Evolutionary conservation across 2,888 invertebrate genomes (phyloP), one percentile per base, ranked within the genome.

Genomic region (Synergus itoensis): DNA sequence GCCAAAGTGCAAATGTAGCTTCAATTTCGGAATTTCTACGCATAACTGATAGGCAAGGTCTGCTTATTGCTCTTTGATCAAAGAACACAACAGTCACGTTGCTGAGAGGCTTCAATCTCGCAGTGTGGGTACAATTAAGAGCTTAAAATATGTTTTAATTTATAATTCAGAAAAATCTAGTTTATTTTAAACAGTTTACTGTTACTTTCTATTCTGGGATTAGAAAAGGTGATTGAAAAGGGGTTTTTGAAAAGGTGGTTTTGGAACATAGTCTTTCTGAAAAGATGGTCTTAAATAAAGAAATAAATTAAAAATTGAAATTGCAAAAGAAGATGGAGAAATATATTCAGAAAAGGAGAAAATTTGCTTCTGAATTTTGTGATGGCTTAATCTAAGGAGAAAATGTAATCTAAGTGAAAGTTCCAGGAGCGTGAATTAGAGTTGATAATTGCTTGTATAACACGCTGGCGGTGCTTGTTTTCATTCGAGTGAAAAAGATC

Each of bases 401-500:
- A 36, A 73, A n/a, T 36, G 53, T 36, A 36, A 36, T 36, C 36
- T 36, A 36, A 36, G 36, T 36, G 36, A 36, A 36, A 73, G 53
- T 73, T 53, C n/a, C 53, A 11, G 28, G n/a, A 53, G 73, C 53
- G 36, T 73, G 36, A 53, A 73, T 73, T 73, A 53, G 48, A 73
- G 36, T 36, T 53, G 36, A 11, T 73, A 73, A 73, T 73, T 53
- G 73, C 73, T 53, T 73, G 73, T 73, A 73, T 73, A 73, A 73
- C 73, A 73, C 53, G 53, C 11, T 28, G n/a, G 11, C 53, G 36
- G 73, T n/a, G 36, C 73, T 53, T 69, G 36, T 45, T 73, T 53
- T 53, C 36, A 53, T 73, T 73, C 53, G 53, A 73, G 73, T 73
- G 53, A 73, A 73, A 73, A 69, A 69, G 45, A 69, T 69, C 48